phyloP scores from a whole-genome alignment of 2,113 vertebrate species.

The Embiotoca jacksoni region DNA sequence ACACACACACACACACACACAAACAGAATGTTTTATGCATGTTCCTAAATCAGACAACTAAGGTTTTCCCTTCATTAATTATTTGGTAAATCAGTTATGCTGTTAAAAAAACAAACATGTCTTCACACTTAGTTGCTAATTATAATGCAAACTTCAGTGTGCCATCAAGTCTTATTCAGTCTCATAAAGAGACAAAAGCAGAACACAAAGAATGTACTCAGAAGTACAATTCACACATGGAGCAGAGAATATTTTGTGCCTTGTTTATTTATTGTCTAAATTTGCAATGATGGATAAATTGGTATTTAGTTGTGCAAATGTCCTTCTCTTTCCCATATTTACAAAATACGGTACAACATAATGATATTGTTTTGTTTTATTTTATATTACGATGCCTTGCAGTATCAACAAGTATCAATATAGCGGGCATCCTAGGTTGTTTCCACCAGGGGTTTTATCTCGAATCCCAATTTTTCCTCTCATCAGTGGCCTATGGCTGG shows the following conservation, averaged over 20 bases:
- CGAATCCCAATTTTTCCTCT: constrained; percentile 51
- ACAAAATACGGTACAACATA: constrained; percentile 30
- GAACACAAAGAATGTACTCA: constrained; percentile 22
- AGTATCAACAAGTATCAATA: constrained; percentile 51
- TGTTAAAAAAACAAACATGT: constrained; percentile 44
- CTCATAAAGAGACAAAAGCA: constrained; percentile 30
- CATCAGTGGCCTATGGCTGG: constrained; percentile 52
- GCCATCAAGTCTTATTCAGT: constrained; percentile 13
- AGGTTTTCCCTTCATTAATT: constrained; percentile 79
- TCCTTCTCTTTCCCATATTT: constrained; percentile 17
- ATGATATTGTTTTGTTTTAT: constrained; percentile 45
- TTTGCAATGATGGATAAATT: neutral
- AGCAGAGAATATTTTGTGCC: neutral
- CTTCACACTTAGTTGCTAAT: constrained; percentile 64
- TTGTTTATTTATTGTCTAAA: constrained; percentile 19
- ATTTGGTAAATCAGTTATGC: constrained; percentile 80
- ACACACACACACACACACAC: constrained; percentile 34
- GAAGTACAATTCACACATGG: neutral
- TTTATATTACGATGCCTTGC: constrained; percentile 37
- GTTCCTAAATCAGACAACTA: constrained; percentile 75
- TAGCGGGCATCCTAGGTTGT: constrained; percentile 34
- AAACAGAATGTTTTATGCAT: constrained; percentile 80
- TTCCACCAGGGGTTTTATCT: constrained; percentile 31
- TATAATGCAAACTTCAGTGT: constrained; percentile 50
- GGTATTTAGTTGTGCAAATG: constrained; percentile 1